Evolutionary conservation across 2,888 invertebrate species (phyloP), one percentile per base, ranked within the genome.

Genomic region (Tanytarsus gracilentus): DNA sequence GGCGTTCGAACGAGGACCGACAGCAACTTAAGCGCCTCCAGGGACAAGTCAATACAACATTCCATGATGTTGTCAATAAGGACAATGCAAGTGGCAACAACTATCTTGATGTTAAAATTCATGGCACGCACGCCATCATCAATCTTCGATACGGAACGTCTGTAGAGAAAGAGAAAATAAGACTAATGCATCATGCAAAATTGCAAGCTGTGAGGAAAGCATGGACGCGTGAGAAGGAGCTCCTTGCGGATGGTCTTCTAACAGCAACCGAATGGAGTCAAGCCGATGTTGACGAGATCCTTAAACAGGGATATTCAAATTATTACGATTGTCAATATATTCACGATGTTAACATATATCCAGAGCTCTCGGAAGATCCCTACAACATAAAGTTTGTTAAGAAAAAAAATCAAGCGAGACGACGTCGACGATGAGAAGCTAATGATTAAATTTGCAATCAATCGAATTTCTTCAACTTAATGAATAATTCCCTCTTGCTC

Each of bases 91-190:
- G 84, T 63, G 86, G 86, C 2, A 80, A 82, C 6, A 85, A 85
- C 66, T 86, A 86, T 67, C 80, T 87, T 63, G 90, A 91, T 72
- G 89, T 96, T 7, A 89, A 92, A 72, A 91, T 97, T 65, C 93
- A 93, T 70, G 90, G 93, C n/a, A 80, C 84, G 39, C 90, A 91
- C 70, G 91, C 92, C 64, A 87, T 94, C 49, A 85, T 97, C 64
- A 95, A 95, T 71, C 76, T 97, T 64, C 82, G 95, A n/a, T 96
- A 96, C 70, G 97, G 97, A 44, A 93, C 95, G 16, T 91, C 86
- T 3, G 83, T 89, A 8, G 90, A 90, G 65, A 85, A 92, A 66
- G 96, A 97, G 72, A 85, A 88, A 66, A 88, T 90, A 69, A 79
- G 95, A 33, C 77, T 96, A 62, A 77, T 96, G 70, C 91, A 91